A percentile compares a stretch with the other conserved stretches of the same genome.
These are phyloP conservation scores for Sylvicola cinctus DNA, from an alignment of 2,888 invertebrate genomes.

Conservation along the genomic window DNA sequence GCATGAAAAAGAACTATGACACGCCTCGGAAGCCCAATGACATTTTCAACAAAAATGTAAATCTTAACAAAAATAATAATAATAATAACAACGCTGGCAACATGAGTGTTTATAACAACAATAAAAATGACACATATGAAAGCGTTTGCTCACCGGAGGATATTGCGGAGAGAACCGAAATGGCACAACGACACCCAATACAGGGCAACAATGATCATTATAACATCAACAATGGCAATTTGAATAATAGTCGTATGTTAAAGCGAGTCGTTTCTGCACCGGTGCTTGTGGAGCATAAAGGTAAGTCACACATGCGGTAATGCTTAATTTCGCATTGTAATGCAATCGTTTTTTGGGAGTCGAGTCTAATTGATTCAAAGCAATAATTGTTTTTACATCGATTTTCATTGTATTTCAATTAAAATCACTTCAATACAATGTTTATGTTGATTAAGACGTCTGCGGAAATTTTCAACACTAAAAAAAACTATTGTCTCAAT, in stretches of 20 bases:
- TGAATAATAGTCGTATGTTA: slow-evolving; percentile 22
- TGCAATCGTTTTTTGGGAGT: too few species aligned
- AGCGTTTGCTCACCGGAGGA: slow-evolving; percentile 25
- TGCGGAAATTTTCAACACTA: too few species aligned
- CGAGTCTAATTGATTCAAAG: too few species aligned
- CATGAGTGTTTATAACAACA: too few species aligned
- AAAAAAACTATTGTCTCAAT: too few species aligned
- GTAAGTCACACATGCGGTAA: too few species aligned
- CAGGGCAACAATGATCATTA: slow-evolving; percentile 17
- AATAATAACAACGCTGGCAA: slow-evolving; percentile 1
- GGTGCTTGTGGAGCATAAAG: slow-evolving; percentile 19
- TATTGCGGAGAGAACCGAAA: slow-evolving; percentile 22
- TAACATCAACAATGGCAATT: slow-evolving; percentile 12
- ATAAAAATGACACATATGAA: slow-evolving; percentile 25
- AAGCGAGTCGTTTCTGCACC: slow-evolving; percentile 38
- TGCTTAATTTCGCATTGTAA: too few species aligned
- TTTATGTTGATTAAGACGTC: too few species aligned
- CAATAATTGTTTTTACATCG: too few species aligned
- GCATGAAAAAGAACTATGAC: slow-evolving; percentile 16
- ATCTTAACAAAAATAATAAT: slow-evolving; percentile 2
- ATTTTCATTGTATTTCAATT: too few species aligned
- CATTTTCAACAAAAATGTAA: slow-evolving; percentile 6
- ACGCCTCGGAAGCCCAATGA: slow-evolving; percentile 13
- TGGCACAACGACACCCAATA: slow-evolving; percentile 16
- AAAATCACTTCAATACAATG: too few species aligned